Evolutionary conservation across 2,888 invertebrate species (phyloP).

Genomic region (Marasmarcha lunaedactyla): DNA sequence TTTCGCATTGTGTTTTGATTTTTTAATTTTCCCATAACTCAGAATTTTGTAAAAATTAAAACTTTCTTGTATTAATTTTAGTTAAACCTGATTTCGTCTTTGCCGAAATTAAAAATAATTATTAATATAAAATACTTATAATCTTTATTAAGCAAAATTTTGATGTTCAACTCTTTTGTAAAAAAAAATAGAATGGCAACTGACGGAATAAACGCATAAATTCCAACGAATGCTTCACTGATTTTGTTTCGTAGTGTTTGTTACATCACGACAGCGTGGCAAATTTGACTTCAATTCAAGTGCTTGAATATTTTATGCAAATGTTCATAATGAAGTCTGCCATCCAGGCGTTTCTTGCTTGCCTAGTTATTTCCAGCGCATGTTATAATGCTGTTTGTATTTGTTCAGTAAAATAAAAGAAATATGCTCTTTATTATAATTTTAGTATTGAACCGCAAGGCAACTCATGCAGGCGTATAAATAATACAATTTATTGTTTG

Average conservation of each 20-base stretch:
- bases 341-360: conserved; percentile 31
- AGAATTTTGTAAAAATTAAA: neutral
- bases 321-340: conserved; percentile 35
- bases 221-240: conserved; percentile 48
- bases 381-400: too few relatives aligned
- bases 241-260: conserved; percentile 24
- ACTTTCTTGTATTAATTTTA: too few relatives aligned
- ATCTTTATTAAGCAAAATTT: neutral
- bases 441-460: neutral
- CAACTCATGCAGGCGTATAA: neutral
- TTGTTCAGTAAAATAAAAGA: too few relatives aligned
- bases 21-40: neutral
- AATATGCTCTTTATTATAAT: neutral
- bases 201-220: too few relatives aligned
- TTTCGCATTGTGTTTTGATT: too few relatives aligned
- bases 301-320: conserved; percentile 53
- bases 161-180: neutral
- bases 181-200: too few relatives aligned
- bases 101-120: too few relatives aligned
- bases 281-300: conserved; percentile 43
- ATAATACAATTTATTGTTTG: neutral
- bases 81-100: too few relatives aligned
- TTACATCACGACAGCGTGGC: conserved; percentile 41
- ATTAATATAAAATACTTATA: too few relatives aligned
- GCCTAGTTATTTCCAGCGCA: conserved; percentile 4